Conservation (phyloP, 2,888 invertebrate genomes). For the Chaetoderma sp. region DNA sequence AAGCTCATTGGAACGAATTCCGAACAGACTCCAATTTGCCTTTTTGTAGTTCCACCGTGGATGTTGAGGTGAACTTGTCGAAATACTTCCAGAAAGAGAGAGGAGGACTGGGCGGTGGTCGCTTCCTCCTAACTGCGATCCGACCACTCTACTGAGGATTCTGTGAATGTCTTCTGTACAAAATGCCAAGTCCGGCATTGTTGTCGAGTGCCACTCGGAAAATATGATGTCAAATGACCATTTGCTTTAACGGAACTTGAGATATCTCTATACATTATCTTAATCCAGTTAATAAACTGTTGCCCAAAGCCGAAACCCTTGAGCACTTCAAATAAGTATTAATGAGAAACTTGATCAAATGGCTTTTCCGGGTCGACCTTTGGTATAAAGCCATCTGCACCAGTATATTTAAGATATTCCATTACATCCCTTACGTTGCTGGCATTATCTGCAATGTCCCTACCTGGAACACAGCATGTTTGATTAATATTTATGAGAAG, state of each 20-base stretch:
- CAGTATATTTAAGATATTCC: not conserved
- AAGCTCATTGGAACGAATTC: too few relatives aligned
- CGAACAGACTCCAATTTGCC: too few relatives aligned
- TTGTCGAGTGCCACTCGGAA: not conserved
- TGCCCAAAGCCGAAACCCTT: slow-evolving; percentile 4
- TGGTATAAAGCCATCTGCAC: not conserved
- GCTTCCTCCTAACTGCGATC: too few relatives aligned
- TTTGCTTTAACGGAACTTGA: slow-evolving; percentile 4
- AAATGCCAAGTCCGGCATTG: too few relatives aligned
- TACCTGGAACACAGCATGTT: not conserved
- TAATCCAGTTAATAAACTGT: slow-evolving; percentile 6
- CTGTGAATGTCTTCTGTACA: too few relatives aligned
- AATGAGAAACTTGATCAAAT: slow-evolving; percentile 11
- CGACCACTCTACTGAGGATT: too few relatives aligned
- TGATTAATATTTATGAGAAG: not conserved
- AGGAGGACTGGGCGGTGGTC: too few relatives aligned
- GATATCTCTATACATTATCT: slow-evolving; percentile 1
- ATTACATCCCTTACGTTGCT: not conserved
- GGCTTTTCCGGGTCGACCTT: slow-evolving; percentile 15
- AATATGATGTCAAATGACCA: not conserved
- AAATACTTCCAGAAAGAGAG: too few relatives aligned
- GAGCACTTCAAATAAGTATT: slow-evolving; percentile 1
- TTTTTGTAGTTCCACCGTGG: too few relatives aligned
- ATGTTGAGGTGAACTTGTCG: too few relatives aligned
- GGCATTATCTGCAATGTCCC: not conserved